A percentile compares a stretch with the other conserved stretches of the same genome.
Conservation (phyloP, 2,113 vertebrate species). For the Marmota monax region DNA sequence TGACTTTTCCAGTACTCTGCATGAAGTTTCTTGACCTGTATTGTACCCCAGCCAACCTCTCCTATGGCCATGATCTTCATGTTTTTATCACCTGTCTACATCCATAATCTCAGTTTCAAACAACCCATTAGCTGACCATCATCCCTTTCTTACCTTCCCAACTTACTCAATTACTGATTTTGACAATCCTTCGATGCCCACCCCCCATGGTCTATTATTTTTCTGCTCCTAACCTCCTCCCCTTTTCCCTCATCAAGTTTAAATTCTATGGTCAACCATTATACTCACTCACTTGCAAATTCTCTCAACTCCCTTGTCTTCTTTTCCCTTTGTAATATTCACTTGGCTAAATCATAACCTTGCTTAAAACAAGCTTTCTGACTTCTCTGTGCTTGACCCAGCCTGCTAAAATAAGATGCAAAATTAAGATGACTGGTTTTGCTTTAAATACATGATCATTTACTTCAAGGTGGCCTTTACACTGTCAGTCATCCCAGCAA, state of each 20-base stretch:
- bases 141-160: neutral
- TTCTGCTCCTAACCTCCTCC: neutral
- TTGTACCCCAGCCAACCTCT: neutral
- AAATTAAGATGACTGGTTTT: neutral
- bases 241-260: neutral
- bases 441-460: neutral
- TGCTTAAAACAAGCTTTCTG: conserved; percentile 43
- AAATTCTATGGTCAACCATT: neutral
- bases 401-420: conserved; percentile 25
- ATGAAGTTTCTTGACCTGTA: neutral
- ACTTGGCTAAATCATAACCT: neutral
- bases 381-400: conserved; percentile 23
- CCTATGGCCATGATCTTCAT: neutral
- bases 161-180: neutral
- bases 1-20: neutral
- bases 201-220: neutral
- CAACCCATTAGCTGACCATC: neutral
- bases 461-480: neutral
- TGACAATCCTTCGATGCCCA: neutral
- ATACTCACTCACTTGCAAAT: neutral
- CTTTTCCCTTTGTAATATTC: neutral
- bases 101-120: neutral
- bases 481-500: neutral
- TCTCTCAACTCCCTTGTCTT: neutral
- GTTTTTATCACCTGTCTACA: conserved; percentile 1